A percentile compares a stretch with the other conserved stretches of the same genome.
phyloP scores from a whole-genome alignment of 1,140 invertebrate genomes.

The Coptotermes formosanus region DNA sequence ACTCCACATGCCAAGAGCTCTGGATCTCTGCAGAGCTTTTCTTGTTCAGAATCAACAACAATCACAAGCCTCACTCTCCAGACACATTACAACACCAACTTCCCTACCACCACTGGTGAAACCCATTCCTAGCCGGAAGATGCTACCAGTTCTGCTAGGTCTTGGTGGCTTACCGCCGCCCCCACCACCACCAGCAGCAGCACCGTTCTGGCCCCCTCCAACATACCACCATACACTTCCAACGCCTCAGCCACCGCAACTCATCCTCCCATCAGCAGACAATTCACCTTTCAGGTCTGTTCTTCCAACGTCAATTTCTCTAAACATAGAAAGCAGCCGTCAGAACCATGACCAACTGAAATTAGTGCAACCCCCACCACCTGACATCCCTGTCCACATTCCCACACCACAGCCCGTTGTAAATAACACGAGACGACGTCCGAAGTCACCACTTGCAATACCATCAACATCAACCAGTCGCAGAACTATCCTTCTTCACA shows the following conservation, averaged over 20 bases:
- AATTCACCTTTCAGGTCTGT: slow-evolving; percentile 4
- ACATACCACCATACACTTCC: slow-evolving; percentile 45
- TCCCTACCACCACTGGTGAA: slow-evolving; percentile 44
- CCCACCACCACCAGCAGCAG: slow-evolving; percentile 1
- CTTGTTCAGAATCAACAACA: slow-evolving; percentile 42
- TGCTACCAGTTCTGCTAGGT: slow-evolving; percentile 27
- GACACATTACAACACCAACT: slow-evolving; percentile 21
- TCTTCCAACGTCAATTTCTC: slow-evolving; percentile 39
- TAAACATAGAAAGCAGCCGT: slow-evolving; percentile 41
- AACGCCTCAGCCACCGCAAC: slow-evolving; percentile 38
- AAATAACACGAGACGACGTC: neutral
- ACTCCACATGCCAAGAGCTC: slow-evolving; percentile 70
- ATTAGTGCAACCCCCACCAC: neutral
- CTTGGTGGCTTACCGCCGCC: slow-evolving; percentile 20
- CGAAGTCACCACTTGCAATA: slow-evolving; percentile 33
- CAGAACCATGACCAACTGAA: slow-evolving; percentile 35
- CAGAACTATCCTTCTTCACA: slow-evolving; percentile 6
- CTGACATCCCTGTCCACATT: slow-evolving; percentile 28
- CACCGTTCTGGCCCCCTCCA: slow-evolving; percentile 35
- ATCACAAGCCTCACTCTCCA: neutral
- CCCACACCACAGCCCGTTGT: neutral
- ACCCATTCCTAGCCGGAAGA: slow-evolving; percentile 50
- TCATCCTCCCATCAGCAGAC: slow-evolving; percentile 6
- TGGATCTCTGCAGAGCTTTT: slow-evolving; percentile 63
- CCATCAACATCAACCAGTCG: slow-evolving; percentile 34